A percentile compares a stretch with the other conserved stretches of the same genome.
Evolutionary conservation across 2,888 invertebrate species (phyloP).

Genomic region (Caenorhabditis zanzibari): DNA sequence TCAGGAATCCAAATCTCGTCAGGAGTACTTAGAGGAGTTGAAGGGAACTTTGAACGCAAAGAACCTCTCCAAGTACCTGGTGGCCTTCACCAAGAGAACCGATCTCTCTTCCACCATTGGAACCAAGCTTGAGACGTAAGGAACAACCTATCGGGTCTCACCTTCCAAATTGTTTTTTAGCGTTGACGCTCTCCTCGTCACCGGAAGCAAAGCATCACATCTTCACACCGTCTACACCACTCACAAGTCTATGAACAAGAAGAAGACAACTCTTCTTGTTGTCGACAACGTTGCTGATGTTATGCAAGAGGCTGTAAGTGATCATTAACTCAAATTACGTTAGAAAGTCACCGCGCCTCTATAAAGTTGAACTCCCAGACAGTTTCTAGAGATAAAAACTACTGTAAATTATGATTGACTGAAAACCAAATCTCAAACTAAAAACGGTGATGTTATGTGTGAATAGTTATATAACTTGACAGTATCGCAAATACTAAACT

Average conservation of each 20-base stretch:
- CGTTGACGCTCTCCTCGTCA: conserved; percentile 90
- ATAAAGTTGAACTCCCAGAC: too few species aligned
- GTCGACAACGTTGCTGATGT: conserved; percentile 93
- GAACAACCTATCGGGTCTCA: not conserved
- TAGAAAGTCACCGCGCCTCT: too few species aligned
- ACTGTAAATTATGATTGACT: too few species aligned
- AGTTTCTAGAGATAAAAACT: too few species aligned
- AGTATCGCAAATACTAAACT: too few species aligned
- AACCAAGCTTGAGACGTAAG: conserved; percentile 81
- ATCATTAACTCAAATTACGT: too few species aligned
- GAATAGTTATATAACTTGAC: too few species aligned
- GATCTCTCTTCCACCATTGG: conserved; percentile 81
- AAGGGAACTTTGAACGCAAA: conserved; percentile 81
- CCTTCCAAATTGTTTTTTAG: conserved; percentile 70
- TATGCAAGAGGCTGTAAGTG: conserved; percentile 90
- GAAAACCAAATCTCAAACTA: too few species aligned
- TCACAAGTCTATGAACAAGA: conserved; percentile 90
- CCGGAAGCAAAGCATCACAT: conserved; percentile 90
- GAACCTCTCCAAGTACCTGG: conserved; percentile 80
- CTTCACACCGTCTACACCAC: conserved; percentile 89
- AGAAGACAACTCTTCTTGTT: conserved; percentile 91
- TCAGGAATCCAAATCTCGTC: conserved; percentile 71
- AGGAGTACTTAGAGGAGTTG: conserved; percentile 78
- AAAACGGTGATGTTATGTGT: too few species aligned
- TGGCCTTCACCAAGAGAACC: conserved; percentile 81